These are phyloP conservation scores for Henricia sp. DNA, from an alignment of 53 echinoderm and acorn worm species.

Conservation along the genomic window DNA sequence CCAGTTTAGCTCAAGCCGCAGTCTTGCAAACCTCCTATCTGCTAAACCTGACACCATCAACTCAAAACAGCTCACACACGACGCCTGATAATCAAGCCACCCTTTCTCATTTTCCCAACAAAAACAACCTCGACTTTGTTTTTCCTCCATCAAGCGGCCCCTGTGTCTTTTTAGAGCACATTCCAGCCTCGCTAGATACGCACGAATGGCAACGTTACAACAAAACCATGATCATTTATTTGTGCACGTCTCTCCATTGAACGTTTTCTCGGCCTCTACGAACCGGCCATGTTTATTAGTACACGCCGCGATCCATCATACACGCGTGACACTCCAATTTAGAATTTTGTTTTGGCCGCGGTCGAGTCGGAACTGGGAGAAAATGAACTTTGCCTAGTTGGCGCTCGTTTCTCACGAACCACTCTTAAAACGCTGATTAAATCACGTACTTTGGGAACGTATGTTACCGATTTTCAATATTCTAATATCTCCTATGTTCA, in stretches of 20 bases:
- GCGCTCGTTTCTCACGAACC: background rate
- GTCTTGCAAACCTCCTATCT: no score
- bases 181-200: conserved; percentile 40
- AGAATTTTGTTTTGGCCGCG: background rate
- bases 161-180: background rate
- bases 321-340: conserved; percentile 49
- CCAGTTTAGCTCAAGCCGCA: no score
- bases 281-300: conserved; percentile 51
- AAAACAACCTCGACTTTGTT: conserved; percentile 39
- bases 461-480: background rate
- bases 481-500: background rate
- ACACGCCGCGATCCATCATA: conserved; percentile 35
- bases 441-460: conserved; percentile 8
- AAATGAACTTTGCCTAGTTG: conserved; percentile 16
- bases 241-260: conserved; percentile 13
- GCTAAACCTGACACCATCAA: no score
- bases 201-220: conserved; percentile 41
- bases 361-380: background rate
- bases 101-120: background rate
- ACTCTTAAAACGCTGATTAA: background rate
- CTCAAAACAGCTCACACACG: conserved; percentile 22
- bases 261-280: background rate
- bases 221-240: conserved; percentile 45
- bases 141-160: conserved; percentile 3
- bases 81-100: background rate